Percentiles rank a stretch among this genome's conserved stretches.
phyloP scores from a whole-genome alignment of 2,888 invertebrate genomes.

The Agapostemon virescens region DNA sequence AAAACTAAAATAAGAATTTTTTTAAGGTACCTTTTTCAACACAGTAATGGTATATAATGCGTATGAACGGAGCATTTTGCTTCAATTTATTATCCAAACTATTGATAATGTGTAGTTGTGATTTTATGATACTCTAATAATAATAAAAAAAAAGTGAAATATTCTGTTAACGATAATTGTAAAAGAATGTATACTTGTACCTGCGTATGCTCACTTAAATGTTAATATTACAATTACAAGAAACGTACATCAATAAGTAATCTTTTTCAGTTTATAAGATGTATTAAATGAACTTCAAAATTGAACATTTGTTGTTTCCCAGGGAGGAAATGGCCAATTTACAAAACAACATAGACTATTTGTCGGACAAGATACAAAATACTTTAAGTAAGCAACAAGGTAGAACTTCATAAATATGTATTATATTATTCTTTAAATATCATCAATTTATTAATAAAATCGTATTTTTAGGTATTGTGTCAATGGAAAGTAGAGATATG shows the following conservation, averaged over 20 bases:
- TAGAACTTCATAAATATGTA: slow-evolving; percentile 51
- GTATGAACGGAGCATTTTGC: neutral
- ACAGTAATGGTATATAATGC: slow-evolving; percentile 75
- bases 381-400: slow-evolving; percentile 71
- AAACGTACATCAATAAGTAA: slow-evolving; percentile 44
- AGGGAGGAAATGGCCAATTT: slow-evolving; percentile 90
- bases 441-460: slow-evolving; percentile 1
- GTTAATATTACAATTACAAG: slow-evolving; percentile 70
- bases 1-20: slow-evolving; percentile 76
- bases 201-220: slow-evolving; percentile 69
- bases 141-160: neutral
- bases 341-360: slow-evolving; percentile 89
- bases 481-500: slow-evolving; percentile 33
- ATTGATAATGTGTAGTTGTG: neutral
- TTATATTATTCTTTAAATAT: slow-evolving; percentile 20
- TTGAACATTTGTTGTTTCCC: slow-evolving; percentile 67
- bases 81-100: neutral
- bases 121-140: neutral
- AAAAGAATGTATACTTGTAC: slow-evolving; percentile 1
- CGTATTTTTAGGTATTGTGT: slow-evolving; percentile 30
- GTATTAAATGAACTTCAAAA: slow-evolving; percentile 4
- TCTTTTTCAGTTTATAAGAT: slow-evolving; percentile 34
- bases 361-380: slow-evolving; percentile 81
- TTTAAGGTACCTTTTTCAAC: slow-evolving; percentile 76
- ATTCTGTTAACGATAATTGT: neutral